These are phyloP conservation scores for Myripristis jacobus DNA, from an alignment of 2,797 vertebrate genomes.

Conservation along the genomic window DNA sequence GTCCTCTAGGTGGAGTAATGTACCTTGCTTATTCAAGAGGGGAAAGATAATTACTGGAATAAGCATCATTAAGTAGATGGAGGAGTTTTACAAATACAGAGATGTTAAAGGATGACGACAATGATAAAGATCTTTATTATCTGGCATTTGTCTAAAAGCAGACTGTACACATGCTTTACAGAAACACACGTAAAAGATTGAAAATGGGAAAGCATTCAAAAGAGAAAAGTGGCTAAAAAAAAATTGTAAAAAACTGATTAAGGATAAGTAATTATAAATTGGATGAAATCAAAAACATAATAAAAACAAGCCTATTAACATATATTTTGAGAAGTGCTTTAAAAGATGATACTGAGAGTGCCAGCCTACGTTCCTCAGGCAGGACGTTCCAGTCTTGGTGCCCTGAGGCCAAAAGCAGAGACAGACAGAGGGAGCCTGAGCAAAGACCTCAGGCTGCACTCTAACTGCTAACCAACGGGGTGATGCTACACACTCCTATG, in stretches of 20 bases:
- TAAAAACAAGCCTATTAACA: not conserved
- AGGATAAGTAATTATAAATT: not conserved
- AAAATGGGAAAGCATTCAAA: not conserved
- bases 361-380: too few species aligned
- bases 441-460: not conserved
- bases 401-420: too few species aligned
- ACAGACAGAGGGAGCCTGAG: too few species aligned
- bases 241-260: too few species aligned
- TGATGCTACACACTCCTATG: not conserved
- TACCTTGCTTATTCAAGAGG: not conserved
- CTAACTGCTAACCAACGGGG: constrained; percentile 1
- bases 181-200: not conserved
- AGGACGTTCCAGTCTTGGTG: too few species aligned
- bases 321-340: too few species aligned
- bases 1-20: not conserved
- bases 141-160: too few species aligned
- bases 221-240: not conserved
- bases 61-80: not conserved
- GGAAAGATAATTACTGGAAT: not conserved
- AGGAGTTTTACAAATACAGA: too few species aligned
- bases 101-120: too few species aligned
- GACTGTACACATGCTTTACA: too few species aligned
- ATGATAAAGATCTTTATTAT: too few species aligned
- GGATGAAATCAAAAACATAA: not conserved
- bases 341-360: too few species aligned